These are phyloP conservation scores for Pimpla rufipes DNA, from an alignment of 2,888 invertebrate species.

Conservation along the genomic window DNA sequence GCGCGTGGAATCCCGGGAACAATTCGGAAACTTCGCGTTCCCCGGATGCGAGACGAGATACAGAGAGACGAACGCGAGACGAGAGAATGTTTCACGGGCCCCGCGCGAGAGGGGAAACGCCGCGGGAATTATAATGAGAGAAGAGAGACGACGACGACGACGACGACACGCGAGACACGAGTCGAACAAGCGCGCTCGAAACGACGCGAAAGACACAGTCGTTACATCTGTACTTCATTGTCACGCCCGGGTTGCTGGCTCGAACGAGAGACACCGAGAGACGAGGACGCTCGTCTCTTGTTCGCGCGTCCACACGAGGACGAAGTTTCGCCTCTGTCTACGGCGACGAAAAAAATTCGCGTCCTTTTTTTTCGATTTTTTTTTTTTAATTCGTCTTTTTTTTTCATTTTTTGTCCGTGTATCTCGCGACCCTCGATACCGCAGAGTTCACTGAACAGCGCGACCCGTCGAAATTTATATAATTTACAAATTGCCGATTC, in stretches of 20 bases:
- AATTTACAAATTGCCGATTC: slow-evolving; percentile 68
- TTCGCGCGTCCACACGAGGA: background rate
- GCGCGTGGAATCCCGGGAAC: slow-evolving; percentile 2
- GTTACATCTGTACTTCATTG: slow-evolving; percentile 72
- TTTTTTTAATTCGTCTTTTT: background rate
- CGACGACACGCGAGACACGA: slow-evolving; percentile 71
- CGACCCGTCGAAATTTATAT: slow-evolving; percentile 66
- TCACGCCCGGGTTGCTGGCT: slow-evolving; percentile 57
- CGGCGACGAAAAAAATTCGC: background rate
- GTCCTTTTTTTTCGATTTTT: slow-evolving; percentile 15
- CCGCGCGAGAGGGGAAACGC: slow-evolving; percentile 62
- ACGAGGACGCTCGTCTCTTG: background rate
- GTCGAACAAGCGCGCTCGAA: slow-evolving; percentile 70
- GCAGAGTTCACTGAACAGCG: slow-evolving; percentile 61
- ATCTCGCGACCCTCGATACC: slow-evolving; percentile 29
- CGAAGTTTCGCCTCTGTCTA: background rate
- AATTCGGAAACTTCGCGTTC: background rate
- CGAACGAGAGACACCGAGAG: slow-evolving; percentile 6
- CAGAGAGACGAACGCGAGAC: slow-evolving; percentile 41
- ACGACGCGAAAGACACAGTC: slow-evolving; percentile 69
- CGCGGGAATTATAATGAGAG: slow-evolving; percentile 75
- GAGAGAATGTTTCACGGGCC: slow-evolving; percentile 59
- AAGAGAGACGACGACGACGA: slow-evolving; percentile 61
- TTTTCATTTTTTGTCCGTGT: slow-evolving; percentile 6
- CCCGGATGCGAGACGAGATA: slow-evolving; percentile 40